Conservation (phyloP, 2,113 vertebrate genomes). For the Antennarius striatus region DNA sequence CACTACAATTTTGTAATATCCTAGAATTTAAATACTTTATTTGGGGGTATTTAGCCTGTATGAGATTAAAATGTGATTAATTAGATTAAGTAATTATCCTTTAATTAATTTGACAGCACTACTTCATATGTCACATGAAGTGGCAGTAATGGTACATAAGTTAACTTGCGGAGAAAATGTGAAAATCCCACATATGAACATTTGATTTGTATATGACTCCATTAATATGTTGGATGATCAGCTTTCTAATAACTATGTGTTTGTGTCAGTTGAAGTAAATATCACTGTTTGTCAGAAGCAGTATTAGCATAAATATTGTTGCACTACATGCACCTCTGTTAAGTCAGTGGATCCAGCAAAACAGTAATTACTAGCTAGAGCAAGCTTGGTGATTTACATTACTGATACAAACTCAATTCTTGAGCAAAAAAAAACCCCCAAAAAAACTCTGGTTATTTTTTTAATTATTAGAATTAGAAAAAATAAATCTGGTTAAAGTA, state of each 20-base stretch:
- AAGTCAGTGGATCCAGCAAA: conserved; percentile 1
- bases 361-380: conserved; percentile 21
- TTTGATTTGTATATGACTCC: background rate
- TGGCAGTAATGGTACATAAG: conserved; percentile 29
- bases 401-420: conserved; percentile 10
- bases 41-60: no score
- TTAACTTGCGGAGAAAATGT: conserved; percentile 23
- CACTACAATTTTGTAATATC: no score
- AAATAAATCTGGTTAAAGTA: background rate
- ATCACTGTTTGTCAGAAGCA: conserved; percentile 4
- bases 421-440: no score
- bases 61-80: no score
- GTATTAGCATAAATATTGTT: background rate
- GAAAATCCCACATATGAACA: conserved; percentile 14
- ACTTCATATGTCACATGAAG: conserved; percentile 23
- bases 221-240: conserved; percentile 2
- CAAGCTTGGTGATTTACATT: conserved; percentile 10
- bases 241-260: conserved; percentile 7
- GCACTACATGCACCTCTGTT: background rate
- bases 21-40: no score
- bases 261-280: conserved; percentile 18
- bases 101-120: no score
- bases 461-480: no score
- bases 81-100: no score
- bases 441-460: no score